Evolutionary conservation across 2,113 vertebrate genomes (phyloP).

Genomic region (Geothlypis trichas): DNA sequence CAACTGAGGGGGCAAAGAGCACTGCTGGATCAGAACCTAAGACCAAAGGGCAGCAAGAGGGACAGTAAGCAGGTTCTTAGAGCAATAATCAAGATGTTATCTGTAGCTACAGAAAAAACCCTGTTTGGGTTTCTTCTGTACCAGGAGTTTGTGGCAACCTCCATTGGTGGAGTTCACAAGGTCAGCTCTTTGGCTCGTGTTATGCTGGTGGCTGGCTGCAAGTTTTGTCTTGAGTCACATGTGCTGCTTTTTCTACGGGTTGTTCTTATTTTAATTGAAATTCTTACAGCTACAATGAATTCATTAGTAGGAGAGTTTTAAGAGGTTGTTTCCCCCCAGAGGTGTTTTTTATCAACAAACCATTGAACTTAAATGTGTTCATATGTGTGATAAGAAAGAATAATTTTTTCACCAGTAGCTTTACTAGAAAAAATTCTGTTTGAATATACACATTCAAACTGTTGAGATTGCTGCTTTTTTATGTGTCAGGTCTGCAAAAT

Average conservation of each 20-base stretch:
- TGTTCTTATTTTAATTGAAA: background rate
- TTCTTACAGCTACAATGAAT: background rate
- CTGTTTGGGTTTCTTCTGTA: background rate
- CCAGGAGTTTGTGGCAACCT: background rate
- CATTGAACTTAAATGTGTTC: background rate
- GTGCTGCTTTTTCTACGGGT: background rate
- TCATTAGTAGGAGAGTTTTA: background rate
- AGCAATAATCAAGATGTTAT: background rate
- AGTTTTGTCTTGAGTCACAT: background rate
- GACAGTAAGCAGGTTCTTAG: background rate
- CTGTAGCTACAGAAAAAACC: background rate
- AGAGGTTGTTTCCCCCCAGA: background rate
- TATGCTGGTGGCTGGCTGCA: background rate
- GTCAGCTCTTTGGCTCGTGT: background rate
- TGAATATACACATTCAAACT: background rate
- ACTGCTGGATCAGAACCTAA: background rate
- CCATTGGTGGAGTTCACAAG: background rate
- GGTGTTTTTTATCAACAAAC: background rate
- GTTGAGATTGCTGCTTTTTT: background rate
- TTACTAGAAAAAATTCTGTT: background rate
- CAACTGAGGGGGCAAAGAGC: background rate
- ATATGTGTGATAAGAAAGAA: background rate
- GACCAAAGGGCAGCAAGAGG: background rate
- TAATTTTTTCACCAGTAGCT: background rate
- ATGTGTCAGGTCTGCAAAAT: background rate